Base-by-base conservation (phyloP, 1,140 invertebrate species). In the Oppia nitens region DNA sequence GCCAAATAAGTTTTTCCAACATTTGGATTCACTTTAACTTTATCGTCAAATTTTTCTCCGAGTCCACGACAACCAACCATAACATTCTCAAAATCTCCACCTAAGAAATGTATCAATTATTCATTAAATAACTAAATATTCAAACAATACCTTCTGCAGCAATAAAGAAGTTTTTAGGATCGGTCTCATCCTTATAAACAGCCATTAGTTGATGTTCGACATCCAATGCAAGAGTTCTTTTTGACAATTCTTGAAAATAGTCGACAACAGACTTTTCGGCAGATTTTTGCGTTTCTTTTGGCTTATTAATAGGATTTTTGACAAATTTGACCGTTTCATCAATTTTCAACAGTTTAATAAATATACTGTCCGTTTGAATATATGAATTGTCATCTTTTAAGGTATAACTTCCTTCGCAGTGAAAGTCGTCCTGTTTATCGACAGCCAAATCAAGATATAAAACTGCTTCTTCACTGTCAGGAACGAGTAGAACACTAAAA, bases 401-500 rank as follows among this genome's bases (percentile, higher is more conserved):
- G n/a, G n/a, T n/a, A n/a, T n/a, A n/a, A n/a, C n/a, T n/a, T n/a
- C n/a, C n/a, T n/a, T n/a, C n/a, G n/a, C n/a, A n/a, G n/a, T n/a
- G n/a, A n/a, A n/a, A n/a, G n/a, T n/a, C n/a, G n/a, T n/a, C n/a
- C n/a, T n/a, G n/a, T n/a, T n/a, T n/a, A n/a, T 6, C 17, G 17
- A 17, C 32, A 40, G 17, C 17, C 32, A 40, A 40, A 9, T 40
- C 32, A 6, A 40, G 32, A 6, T 9, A 17, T 9, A 40, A 6
- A 9, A 9, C 17, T 40, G 6, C 6, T 17, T 6, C 6, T 40
- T 40, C 17, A 40, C 6, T 40, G 6, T 40, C 17, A 40, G 32
- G 32, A 6, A 40, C 17, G 6, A 40, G 17, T 6, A 95, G 70
- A 28, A 76, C 70, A 1, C 80, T 79, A 29, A 83, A 72, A 1